phyloP scores from a whole-genome alignment of 2,797 vertebrate species.

The Allenopithecus nigroviridis region DNA sequence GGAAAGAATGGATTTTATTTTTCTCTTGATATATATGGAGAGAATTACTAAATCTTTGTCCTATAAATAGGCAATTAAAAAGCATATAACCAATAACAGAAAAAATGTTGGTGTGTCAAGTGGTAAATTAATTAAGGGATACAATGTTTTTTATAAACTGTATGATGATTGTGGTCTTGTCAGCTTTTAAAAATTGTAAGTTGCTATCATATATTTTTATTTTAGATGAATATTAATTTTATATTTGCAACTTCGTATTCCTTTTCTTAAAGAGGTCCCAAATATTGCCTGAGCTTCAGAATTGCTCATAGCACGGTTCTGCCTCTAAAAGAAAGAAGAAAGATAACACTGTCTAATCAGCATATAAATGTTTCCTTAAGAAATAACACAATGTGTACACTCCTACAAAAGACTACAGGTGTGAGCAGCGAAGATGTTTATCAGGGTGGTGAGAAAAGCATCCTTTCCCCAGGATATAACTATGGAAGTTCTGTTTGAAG shows the following conservation, averaged over 20 bases:
- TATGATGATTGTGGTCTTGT: neutral
- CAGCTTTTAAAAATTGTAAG: neutral
- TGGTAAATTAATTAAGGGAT: neutral
- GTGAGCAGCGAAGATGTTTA: neutral
- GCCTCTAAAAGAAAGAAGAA: neutral
- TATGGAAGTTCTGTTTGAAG: neutral
- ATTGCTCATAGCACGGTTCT: neutral
- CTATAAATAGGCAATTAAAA: neutral
- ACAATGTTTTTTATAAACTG: neutral
- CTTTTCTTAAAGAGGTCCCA: neutral
- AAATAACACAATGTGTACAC: neutral
- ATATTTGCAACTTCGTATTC: neutral
- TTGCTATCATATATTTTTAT: neutral
- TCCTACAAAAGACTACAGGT: neutral
- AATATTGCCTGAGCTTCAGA: neutral
- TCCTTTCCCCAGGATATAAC: neutral
- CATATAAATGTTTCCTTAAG: neutral
- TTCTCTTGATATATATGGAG: neutral
- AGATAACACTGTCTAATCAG: neutral
- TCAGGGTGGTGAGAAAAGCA: neutral
- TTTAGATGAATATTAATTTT: neutral
- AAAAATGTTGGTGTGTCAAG: neutral
- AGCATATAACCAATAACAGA: neutral
- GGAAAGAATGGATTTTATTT: neutral
- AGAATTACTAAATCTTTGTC: neutral